phyloP scores from a whole-genome alignment of 2,113 vertebrate genomes.

The Menura novaehollandiae region DNA sequence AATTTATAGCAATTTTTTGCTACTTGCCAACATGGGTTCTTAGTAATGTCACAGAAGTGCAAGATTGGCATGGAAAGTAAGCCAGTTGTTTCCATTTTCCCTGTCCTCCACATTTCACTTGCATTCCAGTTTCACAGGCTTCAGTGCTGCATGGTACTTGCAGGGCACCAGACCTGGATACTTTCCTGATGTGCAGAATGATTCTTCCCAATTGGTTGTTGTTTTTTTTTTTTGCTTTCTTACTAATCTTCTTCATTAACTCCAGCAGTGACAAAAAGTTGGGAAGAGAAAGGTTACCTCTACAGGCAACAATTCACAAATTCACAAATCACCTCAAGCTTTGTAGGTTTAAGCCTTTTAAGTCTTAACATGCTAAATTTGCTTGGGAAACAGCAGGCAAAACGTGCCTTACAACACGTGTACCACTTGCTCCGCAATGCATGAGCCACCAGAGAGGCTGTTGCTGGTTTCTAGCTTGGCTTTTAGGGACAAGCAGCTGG shows the following conservation, averaged over 20 bases:
- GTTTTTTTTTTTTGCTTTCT: background rate
- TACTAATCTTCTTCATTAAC: background rate
- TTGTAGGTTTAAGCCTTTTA: background rate
- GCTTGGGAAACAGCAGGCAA: background rate
- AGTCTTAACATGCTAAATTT: background rate
- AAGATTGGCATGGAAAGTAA: background rate
- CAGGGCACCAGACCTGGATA: background rate
- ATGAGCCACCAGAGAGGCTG: background rate
- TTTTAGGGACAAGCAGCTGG: background rate
- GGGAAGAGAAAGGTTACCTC: background rate
- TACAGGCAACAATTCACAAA: background rate
- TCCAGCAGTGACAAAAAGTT: background rate
- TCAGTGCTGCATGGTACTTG: background rate
- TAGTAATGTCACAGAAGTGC: background rate
- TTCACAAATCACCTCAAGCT: background rate
- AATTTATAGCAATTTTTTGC: conserved; percentile 2
- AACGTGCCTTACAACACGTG: accelerated
- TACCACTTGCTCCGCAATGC: accelerated
- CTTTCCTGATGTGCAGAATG: background rate
- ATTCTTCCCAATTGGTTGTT: background rate
- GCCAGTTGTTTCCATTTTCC: background rate
- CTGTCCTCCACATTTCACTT: background rate
- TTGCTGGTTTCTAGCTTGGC: background rate
- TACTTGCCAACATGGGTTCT: background rate
- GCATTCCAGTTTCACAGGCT: background rate